phyloP scores from a whole-genome alignment of 1,140 invertebrate species.

The Battus philenor region DNA sequence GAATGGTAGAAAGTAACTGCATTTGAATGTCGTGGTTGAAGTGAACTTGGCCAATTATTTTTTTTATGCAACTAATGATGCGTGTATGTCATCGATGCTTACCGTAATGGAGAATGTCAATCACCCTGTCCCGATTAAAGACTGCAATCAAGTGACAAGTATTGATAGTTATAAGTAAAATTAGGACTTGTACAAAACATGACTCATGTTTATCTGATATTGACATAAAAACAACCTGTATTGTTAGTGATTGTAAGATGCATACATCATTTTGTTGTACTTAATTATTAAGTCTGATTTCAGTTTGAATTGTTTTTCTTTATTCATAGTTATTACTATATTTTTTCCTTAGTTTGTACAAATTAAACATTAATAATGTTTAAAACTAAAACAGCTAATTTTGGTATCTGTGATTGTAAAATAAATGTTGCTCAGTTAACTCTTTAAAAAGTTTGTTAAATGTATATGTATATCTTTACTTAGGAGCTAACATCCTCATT shows the following conservation, averaged over 20 bases:
- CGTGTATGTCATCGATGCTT: conserved; percentile 51
- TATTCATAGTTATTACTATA: conserved; percentile 20
- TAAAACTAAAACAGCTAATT: too few relatives aligned
- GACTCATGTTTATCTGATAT: neutral
- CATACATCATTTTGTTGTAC: conserved; percentile 51
- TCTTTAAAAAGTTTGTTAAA: conserved; percentile 56
- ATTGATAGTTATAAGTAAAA: conserved; percentile 32
- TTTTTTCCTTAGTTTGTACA: conserved; percentile 5
- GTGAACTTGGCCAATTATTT: conserved; percentile 10
- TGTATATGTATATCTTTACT: too few relatives aligned
- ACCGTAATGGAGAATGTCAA: too few relatives aligned
- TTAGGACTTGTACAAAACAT: conserved; percentile 19
- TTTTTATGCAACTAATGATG: conserved; percentile 41
- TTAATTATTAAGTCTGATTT: conserved; percentile 31
- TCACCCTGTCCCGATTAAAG: conserved; percentile 21
- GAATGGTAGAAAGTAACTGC: conserved; percentile 47
- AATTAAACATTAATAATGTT: conserved; percentile 14
- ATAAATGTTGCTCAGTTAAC: conserved; percentile 63
- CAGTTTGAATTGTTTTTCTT: conserved; percentile 22
- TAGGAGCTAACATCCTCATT: too few relatives aligned
- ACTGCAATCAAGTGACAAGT: conserved; percentile 51
- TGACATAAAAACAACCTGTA: neutral
- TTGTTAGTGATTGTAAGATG: conserved; percentile 9
- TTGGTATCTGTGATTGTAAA: conserved; percentile 60
- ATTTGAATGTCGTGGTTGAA: neutral